Conservation (phyloP, 2,888 invertebrate genomes). For the Cantharis lateralis region DNA sequence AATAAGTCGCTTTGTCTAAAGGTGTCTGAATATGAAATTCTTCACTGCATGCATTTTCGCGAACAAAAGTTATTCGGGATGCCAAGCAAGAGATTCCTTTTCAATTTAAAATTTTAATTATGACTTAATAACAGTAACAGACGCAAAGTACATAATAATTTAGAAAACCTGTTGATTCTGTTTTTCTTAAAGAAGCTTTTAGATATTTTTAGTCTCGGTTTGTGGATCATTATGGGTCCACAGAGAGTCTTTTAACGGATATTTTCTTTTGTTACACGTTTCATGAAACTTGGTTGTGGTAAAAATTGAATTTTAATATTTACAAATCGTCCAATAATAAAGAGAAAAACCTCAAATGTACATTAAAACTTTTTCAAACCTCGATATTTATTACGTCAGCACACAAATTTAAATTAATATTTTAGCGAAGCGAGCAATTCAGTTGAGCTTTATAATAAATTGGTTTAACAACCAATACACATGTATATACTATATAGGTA, state of each 20-base stretch:
- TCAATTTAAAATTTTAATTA: background rate
- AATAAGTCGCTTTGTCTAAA: background rate
- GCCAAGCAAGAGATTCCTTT: background rate
- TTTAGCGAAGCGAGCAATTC: background rate
- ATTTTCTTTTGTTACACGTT: background rate
- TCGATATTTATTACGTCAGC: background rate
- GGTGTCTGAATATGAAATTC: background rate
- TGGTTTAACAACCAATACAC: background rate
- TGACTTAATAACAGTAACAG: background rate
- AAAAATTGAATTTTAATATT: conserved; percentile 13
- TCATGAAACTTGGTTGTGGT: background rate
- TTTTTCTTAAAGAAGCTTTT: conserved; percentile 6
- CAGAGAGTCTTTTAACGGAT: conserved; percentile 6
- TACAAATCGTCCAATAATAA: background rate
- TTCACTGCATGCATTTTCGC: background rate
- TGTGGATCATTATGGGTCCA: conserved; percentile 7
- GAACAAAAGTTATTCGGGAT: background rate
- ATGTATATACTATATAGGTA: no score
- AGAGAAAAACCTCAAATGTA: background rate
- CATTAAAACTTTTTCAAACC: background rate
- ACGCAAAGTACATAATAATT: conserved; percentile 7
- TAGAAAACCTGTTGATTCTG: conserved; percentile 13
- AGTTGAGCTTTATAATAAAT: background rate
- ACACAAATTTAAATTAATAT: background rate
- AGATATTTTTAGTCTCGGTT: conserved; percentile 5